Percentiles rank a stretch among this genome's conserved stretches.
These are phyloP conservation scores for Melanotaenia duboulayi DNA, from an alignment of 2,113 vertebrate species.

Conservation along the genomic window DNA sequence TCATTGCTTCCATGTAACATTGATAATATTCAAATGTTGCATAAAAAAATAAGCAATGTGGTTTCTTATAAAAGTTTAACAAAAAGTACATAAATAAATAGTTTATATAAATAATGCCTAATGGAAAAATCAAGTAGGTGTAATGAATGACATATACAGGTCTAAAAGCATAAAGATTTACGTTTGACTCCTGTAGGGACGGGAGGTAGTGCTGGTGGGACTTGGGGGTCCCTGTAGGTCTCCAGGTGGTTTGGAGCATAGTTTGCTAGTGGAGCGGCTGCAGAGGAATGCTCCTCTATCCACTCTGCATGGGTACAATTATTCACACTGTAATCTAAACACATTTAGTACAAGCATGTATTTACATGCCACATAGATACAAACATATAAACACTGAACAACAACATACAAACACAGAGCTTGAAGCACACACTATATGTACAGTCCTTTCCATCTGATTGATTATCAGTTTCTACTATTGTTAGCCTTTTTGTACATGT, in stretches of 20 bases:
- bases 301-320: slow-evolving; percentile 85
- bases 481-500: too few species aligned
- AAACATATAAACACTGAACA: slow-evolving; percentile 34
- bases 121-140: too few species aligned
- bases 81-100: too few species aligned
- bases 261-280: slow-evolving; percentile 87
- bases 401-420: slow-evolving; percentile 40
- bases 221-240: slow-evolving; percentile 89
- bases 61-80: too few species aligned
- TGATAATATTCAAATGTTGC: too few species aligned
- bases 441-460: not conserved
- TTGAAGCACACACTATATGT: slow-evolving; percentile 11
- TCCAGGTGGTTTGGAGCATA: slow-evolving; percentile 91
- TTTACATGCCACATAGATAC: slow-evolving; percentile 40
- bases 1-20: not conserved
- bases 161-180: slow-evolving; percentile 51
- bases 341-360: slow-evolving; percentile 14
- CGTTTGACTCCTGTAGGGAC: slow-evolving; percentile 77
- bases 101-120: not conserved
- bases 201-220: slow-evolving; percentile 74
- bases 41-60: too few species aligned
- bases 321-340: slow-evolving; percentile 25
- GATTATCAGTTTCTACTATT: not conserved
- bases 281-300: slow-evolving; percentile 93
- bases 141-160: not conserved